Evolutionary conservation across 2,888 invertebrate species (phyloP).

Genomic region (Lasioglossum figueresi): DNA sequence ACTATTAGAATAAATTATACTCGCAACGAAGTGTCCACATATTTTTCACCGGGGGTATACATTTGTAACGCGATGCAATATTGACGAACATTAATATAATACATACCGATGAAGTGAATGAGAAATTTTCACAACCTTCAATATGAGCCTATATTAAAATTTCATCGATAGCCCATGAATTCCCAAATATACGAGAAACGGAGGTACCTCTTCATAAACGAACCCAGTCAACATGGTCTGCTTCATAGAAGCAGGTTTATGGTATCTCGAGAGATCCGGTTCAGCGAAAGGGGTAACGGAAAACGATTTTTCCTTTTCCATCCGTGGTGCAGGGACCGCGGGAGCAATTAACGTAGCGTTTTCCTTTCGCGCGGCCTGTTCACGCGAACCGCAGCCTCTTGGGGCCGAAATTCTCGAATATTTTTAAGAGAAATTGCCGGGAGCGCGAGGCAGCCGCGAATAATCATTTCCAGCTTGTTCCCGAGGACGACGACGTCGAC

Average conservation of each 20-base stretch:
- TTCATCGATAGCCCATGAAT: too few relatives aligned
- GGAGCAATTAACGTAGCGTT: slow-evolving; percentile 11
- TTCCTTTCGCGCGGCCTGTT: not conserved
- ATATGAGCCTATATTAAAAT: too few relatives aligned
- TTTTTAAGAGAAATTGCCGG: not conserved
- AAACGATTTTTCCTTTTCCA: not conserved
- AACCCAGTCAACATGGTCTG: not conserved
- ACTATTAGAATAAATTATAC: too few relatives aligned
- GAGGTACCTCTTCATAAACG: not conserved
- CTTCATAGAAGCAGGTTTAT: not conserved
- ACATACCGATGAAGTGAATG: too few relatives aligned
- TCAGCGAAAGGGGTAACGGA: not conserved
- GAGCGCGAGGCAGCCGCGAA: not conserved
- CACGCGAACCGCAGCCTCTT: not conserved
- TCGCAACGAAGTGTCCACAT: too few relatives aligned
- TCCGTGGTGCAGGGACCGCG: not conserved
- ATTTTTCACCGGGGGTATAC: too few relatives aligned
- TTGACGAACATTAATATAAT: not conserved
- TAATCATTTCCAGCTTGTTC: slow-evolving; percentile 31
- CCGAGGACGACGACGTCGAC: not conserved
- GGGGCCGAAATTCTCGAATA: not conserved
- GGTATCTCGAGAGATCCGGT: not conserved
- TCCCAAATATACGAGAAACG: too few relatives aligned
- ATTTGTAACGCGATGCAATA: not conserved
- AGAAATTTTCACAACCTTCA: too few relatives aligned